phyloP scores from a whole-genome alignment of 2,113 vertebrate genomes.

The Burhinus oedicnemus region DNA sequence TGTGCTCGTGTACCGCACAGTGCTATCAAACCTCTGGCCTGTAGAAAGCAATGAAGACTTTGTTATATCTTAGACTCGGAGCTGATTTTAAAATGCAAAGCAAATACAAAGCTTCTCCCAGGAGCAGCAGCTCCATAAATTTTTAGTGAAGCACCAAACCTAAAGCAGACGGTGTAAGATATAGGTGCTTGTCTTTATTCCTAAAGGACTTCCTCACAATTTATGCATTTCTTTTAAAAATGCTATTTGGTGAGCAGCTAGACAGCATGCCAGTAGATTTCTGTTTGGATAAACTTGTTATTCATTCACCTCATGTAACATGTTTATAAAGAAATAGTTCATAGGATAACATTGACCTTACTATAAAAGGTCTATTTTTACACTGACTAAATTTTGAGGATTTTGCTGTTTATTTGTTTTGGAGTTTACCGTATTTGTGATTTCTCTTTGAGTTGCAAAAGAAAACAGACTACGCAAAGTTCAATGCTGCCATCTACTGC shows the following conservation, averaged over 20 bases:
- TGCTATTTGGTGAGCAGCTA: background rate
- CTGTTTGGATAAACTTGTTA: background rate
- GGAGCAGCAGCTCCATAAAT: conserved; percentile 1
- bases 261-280: background rate
- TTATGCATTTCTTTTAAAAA: background rate
- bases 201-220: background rate
- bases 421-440: background rate
- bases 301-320: background rate
- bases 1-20: background rate
- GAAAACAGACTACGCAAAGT: background rate
- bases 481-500: conserved; percentile 78
- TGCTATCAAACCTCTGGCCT: background rate
- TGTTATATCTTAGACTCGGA: background rate
- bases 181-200: background rate
- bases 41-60: background rate
- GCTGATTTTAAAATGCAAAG: background rate
- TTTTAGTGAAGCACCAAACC: conserved; percentile 22
- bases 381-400: background rate
- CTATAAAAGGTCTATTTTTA: background rate
- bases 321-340: background rate
- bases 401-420: background rate
- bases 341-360: background rate
- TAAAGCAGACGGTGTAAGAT: conserved; percentile 52
- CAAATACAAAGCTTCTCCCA: background rate
- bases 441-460: background rate